Conservation (phyloP, 2,113 vertebrate genomes). For the Sciurus niger region DNA sequence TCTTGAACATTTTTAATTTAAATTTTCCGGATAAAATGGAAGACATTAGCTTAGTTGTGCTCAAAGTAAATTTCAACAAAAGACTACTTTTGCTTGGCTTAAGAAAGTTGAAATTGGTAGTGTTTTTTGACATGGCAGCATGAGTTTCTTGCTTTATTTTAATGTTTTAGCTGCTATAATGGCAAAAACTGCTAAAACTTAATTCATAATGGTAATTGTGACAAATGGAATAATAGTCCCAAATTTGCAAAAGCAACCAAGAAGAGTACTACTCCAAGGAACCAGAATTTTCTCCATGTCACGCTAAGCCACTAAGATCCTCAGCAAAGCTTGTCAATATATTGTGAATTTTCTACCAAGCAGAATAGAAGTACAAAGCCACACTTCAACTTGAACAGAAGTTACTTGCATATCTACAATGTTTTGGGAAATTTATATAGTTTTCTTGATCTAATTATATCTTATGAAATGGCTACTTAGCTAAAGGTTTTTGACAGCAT, state of each 20-base stretch:
- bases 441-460: background rate
- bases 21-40: constrained; percentile 25
- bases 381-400: background rate
- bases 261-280: background rate
- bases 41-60: background rate
- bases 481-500: background rate
- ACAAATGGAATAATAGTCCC: background rate
- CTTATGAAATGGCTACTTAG: background rate
- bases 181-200: background rate
- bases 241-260: background rate
- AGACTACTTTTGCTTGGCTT: constrained; percentile 12
- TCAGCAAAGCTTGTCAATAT: background rate
- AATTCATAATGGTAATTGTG: background rate
- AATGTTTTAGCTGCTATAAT: background rate
- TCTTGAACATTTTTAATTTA: constrained; percentile 36
- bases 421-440: background rate
- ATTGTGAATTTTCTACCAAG: background rate
- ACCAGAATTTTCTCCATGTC: background rate
- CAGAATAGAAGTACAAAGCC: background rate
- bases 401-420: background rate
- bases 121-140: background rate
- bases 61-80: constrained; percentile 6
- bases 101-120: background rate
- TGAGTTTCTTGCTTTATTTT: background rate
- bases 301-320: background rate